Percentiles rank a stretch among this genome's conserved stretches.
Evolutionary conservation across 2,797 vertebrate species (phyloP).

Genomic region (Nasua narica): DNA sequence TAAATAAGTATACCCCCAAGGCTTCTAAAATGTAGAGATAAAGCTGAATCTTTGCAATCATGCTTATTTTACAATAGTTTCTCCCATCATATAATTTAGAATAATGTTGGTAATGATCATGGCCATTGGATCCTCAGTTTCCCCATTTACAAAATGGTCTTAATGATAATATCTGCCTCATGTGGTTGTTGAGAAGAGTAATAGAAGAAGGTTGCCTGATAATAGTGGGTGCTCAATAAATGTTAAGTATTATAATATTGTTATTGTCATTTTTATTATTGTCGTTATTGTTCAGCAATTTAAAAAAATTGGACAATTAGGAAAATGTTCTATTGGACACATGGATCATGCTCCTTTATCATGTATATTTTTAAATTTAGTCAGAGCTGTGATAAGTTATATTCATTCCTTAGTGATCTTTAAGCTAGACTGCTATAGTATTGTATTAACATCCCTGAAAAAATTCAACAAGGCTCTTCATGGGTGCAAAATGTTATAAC

Average conservation of each 20-base stretch:
- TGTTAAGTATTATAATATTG: not conserved
- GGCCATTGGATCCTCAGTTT: not conserved
- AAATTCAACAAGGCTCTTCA: conserved; percentile 75
- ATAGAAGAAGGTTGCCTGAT: not conserved
- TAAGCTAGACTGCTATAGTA: conserved; percentile 69
- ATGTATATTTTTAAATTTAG: conserved; percentile 70
- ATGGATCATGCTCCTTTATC: conserved; percentile 67
- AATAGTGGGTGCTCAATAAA: not conserved
- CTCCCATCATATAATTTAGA: not conserved
- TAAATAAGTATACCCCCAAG: not conserved
- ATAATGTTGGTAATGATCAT: not conserved
- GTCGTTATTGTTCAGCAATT: not conserved
- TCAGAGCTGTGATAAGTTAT: conserved; percentile 73
- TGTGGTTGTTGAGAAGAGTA: not conserved
- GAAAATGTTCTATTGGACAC: conserved; percentile 47
- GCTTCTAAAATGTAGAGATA: conserved; percentile 5
- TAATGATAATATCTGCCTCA: not conserved
- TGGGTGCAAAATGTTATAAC: conserved; percentile 64
- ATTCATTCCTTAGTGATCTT: conserved; percentile 78
- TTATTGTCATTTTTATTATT: conserved; percentile 7
- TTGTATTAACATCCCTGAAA: conserved; percentile 78
- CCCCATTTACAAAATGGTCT: not conserved
- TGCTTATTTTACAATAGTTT: not conserved
- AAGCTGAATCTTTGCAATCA: not conserved
- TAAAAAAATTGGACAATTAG: conserved; percentile 12